A percentile compares a stretch with the other conserved stretches of the same genome.
phyloP scores from a whole-genome alignment of 2,113 vertebrate genomes.

The Heteronetta atricapilla region DNA sequence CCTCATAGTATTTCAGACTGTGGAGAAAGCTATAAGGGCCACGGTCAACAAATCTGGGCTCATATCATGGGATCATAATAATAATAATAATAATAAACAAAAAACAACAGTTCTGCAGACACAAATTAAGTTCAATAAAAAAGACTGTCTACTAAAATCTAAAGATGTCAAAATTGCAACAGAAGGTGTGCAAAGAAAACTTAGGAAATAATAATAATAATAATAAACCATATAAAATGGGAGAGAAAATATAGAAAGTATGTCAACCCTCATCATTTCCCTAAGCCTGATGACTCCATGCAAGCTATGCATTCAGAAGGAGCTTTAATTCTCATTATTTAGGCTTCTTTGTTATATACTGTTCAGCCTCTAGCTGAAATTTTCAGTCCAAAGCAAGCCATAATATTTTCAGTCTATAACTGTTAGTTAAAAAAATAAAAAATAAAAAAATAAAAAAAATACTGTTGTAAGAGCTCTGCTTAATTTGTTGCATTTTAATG shows the following conservation, averaged over 20 bases:
- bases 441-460: slow-evolving; percentile 1
- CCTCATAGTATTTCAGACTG: not conserved
- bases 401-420: slow-evolving; percentile 6
- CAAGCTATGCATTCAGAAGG: not conserved
- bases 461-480: slow-evolving; percentile 28
- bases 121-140: not conserved
- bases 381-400: slow-evolving; percentile 30
- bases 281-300: not conserved
- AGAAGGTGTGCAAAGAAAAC: not conserved
- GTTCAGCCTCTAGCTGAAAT: slow-evolving; percentile 47
- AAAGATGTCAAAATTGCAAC: not conserved
- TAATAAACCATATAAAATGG: too few relatives aligned
- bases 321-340: not conserved
- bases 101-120: not conserved
- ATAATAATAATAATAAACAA: not conserved
- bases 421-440: slow-evolving; percentile 21
- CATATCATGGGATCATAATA: not conserved
- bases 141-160: not conserved
- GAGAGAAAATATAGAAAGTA: not conserved
- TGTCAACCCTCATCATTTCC: not conserved
- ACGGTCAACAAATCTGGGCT: not conserved
- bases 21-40: not conserved
- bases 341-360: slow-evolving; percentile 2
- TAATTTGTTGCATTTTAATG: slow-evolving; percentile 47
- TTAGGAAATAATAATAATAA: too few relatives aligned